Percentiles rank a stretch among this genome's conserved stretches.
Evolutionary conservation across 2,888 invertebrate genomes (phyloP).

Genomic region (Linyphia triangularis): DNA sequence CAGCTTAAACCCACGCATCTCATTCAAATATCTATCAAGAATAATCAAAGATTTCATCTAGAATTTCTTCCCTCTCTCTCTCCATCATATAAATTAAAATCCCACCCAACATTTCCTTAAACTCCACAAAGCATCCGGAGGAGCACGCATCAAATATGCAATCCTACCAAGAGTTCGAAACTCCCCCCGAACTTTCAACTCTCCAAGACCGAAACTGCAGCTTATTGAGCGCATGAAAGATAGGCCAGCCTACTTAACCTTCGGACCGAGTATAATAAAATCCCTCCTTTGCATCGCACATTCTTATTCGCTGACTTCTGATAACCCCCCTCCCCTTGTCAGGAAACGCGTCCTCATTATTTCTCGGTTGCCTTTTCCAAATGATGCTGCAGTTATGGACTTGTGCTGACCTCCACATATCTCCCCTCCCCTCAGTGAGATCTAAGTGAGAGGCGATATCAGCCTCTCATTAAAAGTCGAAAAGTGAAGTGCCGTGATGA

Average conservation of each 20-base stretch:
- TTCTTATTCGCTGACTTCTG: slow-evolving; percentile 39
- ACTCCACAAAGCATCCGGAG: no score
- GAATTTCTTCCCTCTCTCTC: no score
- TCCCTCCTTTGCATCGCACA: not conserved
- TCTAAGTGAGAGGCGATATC: slow-evolving; percentile 2
- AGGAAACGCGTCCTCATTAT: slow-evolving; percentile 48
- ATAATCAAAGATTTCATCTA: no score
- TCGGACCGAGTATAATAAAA: not conserved
- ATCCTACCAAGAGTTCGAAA: not conserved
- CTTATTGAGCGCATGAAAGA: not conserved
- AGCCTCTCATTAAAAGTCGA: slow-evolving; percentile 59
- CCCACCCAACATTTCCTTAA: no score
- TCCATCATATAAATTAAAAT: no score
- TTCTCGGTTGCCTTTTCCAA: slow-evolving; percentile 37
- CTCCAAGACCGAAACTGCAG: no score
- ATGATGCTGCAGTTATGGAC: slow-evolving; percentile 13
- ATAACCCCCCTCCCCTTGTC: slow-evolving; percentile 1
- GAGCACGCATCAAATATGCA: no score
- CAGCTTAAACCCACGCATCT: no score
- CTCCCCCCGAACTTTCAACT: no score
- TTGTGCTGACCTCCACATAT: slow-evolving; percentile 33
- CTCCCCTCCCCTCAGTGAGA: not conserved
- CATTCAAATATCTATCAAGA: no score
- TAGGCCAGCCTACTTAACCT: slow-evolving; percentile 9
- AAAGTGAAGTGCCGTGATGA: slow-evolving; percentile 38